Conservation (phyloP, 2,113 vertebrate species). For the Macquaria ambigua region DNA sequence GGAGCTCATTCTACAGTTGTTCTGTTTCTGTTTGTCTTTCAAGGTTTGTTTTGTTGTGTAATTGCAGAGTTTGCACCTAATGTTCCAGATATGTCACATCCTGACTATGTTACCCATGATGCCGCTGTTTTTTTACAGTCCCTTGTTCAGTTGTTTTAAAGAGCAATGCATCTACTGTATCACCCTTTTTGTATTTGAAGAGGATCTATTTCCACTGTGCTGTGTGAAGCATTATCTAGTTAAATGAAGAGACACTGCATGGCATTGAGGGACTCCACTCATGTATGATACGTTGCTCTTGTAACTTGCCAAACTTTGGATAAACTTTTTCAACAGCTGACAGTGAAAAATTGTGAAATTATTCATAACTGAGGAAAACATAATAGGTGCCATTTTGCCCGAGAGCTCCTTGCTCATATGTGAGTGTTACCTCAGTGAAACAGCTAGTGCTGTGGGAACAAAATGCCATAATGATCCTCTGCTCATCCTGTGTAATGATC, state of each 20-base stretch:
- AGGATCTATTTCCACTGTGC: constrained; percentile 46
- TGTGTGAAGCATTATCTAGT: constrained; percentile 28
- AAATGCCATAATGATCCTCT: constrained; percentile 54
- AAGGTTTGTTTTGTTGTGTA: constrained; percentile 79
- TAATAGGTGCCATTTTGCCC: constrained; percentile 39
- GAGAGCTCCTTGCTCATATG: constrained; percentile 35
- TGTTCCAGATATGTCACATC: constrained; percentile 78
- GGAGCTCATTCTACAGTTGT: constrained; percentile 81
- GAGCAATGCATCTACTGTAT: constrained; percentile 69
- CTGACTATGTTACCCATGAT: constrained; percentile 66
- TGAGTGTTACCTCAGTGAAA: constrained; percentile 65
- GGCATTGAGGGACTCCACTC: constrained; percentile 28
- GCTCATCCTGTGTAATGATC: constrained; percentile 41
- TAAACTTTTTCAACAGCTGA: constrained; percentile 47
- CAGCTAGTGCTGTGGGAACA: constrained; percentile 29
- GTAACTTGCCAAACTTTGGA: constrained; percentile 42
- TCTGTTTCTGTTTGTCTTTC: constrained; percentile 69
- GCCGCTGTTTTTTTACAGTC: constrained; percentile 54
- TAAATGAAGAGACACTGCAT: constrained; percentile 26
- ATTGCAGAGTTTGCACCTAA: constrained; percentile 89
- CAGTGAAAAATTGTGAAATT: constrained; percentile 48
- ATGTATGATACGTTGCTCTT: constrained; percentile 14
- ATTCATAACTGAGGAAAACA: constrained; percentile 40
- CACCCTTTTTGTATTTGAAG: constrained; percentile 44
- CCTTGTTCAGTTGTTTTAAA: constrained; percentile 40